phyloP scores from a whole-genome alignment of 2,888 invertebrate genomes.

The Yponomeuta malinellus region DNA sequence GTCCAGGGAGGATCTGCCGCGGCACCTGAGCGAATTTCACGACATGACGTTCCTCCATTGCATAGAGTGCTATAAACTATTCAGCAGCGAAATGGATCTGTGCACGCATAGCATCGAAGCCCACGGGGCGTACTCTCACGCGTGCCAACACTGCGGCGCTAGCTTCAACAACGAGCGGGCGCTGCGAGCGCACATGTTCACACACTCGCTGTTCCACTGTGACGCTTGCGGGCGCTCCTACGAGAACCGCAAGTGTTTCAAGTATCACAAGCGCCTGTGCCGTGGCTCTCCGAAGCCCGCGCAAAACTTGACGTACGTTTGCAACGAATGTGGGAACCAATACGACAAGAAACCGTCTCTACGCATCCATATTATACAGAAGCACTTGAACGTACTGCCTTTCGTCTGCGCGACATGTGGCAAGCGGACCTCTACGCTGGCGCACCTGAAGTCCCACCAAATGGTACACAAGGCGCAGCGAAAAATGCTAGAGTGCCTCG shows the following conservation, averaged over 20 bases:
- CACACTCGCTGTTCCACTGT: slow-evolving; percentile 51
- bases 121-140: slow-evolving; percentile 30
- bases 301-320: slow-evolving; percentile 32
- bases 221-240: slow-evolving; percentile 40
- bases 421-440: slow-evolving; percentile 50
- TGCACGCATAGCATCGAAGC: slow-evolving; percentile 29
- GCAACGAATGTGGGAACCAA: slow-evolving; percentile 47
- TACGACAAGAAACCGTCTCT: slow-evolving; percentile 57
- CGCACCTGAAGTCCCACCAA: slow-evolving; percentile 50
- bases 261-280: slow-evolving; percentile 44
- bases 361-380: slow-evolving; percentile 54
- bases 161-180: slow-evolving; percentile 44
- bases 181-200: slow-evolving; percentile 43
- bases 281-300: slow-evolving; percentile 16
- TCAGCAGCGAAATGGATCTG: slow-evolving; percentile 27
- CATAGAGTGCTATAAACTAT: slow-evolving; percentile 38
- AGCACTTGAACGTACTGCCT: slow-evolving; percentile 53
- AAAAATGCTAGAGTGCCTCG: slow-evolving; percentile 37
- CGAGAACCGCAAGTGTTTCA: slow-evolving; percentile 51
- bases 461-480: slow-evolving; percentile 41
- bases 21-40: slow-evolving; percentile 40
- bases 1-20: slow-evolving; percentile 34
- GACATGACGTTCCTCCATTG: slow-evolving; percentile 31
- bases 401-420: slow-evolving; percentile 52
- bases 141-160: slow-evolving; percentile 44